A percentile compares a stretch with the other conserved stretches of the same genome.
These are phyloP conservation scores for Pygmarrhopalites habei DNA, from an alignment of 1,140 invertebrate genomes.

Conservation along the genomic window DNA sequence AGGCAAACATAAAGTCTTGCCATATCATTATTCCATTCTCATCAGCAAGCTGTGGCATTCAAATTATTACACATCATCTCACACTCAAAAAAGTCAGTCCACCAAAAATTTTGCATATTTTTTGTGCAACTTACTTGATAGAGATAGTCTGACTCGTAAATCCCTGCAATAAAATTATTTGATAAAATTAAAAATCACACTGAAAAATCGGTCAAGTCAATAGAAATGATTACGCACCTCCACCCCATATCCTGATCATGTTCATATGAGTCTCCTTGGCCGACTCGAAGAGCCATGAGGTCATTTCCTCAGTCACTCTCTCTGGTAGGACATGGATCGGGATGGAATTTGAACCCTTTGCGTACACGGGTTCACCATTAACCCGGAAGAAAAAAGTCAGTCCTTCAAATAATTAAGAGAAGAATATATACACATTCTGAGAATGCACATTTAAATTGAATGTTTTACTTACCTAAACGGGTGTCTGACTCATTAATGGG, in stretches of 20 bases:
- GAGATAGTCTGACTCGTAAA: conserved; percentile 69
- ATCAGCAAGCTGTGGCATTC: conserved; percentile 55
- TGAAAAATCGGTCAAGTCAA: no score
- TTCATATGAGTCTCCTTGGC: conserved; percentile 80
- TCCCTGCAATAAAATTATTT: no score
- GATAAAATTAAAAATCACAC: no score
- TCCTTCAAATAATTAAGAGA: conserved; percentile 69
- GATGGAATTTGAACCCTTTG: conserved; percentile 95
- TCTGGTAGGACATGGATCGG: conserved; percentile 83
- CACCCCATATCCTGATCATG: conserved; percentile 94
- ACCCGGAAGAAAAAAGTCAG: conserved; percentile 81
- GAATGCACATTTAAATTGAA: not conserved
- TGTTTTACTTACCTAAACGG: no score
- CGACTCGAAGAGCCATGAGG: conserved; percentile 57
- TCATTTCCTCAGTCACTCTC: conserved; percentile 49
- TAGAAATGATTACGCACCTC: no score
- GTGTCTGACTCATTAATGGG: conserved; percentile 47
- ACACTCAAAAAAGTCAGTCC: not conserved
- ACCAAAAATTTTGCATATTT: not conserved
- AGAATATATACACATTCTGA: not conserved
- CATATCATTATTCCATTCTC: conserved; percentile 74
- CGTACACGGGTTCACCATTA: conserved; percentile 80
- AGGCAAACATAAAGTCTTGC: conserved; percentile 98
- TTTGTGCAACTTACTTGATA: conserved; percentile 21
- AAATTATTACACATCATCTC: no score